phyloP scores from a whole-genome alignment of 1,140 invertebrate genomes.

The Bombus ignitus region DNA sequence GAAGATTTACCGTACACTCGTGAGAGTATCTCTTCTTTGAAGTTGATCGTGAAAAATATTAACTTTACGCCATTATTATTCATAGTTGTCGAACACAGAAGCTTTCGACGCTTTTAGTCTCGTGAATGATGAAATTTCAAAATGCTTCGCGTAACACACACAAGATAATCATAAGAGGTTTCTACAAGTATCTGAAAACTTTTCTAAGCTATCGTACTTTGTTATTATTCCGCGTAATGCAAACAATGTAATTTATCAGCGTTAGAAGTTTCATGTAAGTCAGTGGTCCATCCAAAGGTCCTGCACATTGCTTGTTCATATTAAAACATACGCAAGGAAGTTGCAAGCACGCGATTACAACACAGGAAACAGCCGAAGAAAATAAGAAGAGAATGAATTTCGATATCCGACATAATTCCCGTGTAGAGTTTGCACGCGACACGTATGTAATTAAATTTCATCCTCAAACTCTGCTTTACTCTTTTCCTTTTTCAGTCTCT shows the following conservation, averaged over 20 bases:
- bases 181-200: too few species aligned
- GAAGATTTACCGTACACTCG: conserved; percentile 51
- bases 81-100: too few species aligned
- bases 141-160: too few species aligned
- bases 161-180: too few species aligned
- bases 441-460: conserved; percentile 10
- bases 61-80: neutral
- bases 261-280: too few species aligned
- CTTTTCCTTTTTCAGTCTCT: neutral
- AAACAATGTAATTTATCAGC: too few species aligned
- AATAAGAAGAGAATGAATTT: neutral
- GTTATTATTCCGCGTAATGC: too few species aligned
- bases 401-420: neutral
- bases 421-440: neutral
- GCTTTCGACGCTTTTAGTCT: too few species aligned
- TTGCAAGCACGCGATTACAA: neutral
- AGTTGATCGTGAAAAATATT: too few species aligned
- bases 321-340: neutral
- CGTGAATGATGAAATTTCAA: too few species aligned
- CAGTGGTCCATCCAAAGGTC: neutral
- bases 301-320: neutral
- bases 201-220: too few species aligned
- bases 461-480: neutral
- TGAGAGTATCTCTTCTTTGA: neutral
- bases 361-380: neutral